These are phyloP conservation scores for Albula goreensis DNA, from an alignment of 2,113 vertebrate genomes.

Conservation along the genomic window DNA sequence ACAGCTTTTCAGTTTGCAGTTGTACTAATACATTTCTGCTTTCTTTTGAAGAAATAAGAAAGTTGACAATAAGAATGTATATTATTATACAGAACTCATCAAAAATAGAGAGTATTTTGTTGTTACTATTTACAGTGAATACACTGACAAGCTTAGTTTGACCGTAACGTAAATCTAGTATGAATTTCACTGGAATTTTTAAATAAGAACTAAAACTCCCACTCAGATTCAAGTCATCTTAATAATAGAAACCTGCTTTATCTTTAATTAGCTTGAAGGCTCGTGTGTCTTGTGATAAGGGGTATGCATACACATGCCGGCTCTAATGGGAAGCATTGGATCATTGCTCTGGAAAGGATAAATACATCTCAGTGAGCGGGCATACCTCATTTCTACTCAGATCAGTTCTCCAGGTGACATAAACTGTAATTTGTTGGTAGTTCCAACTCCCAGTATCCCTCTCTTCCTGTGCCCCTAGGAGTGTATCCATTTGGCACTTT, in stretches of 20 bases:
- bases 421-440: background rate
- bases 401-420: background rate
- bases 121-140: background rate
- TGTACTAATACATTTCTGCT: too few species aligned
- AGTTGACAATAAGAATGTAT: too few species aligned
- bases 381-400: background rate
- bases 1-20: too few species aligned
- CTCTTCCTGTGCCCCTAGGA: background rate
- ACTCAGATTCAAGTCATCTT: background rate
- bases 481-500: background rate
- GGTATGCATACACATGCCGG: background rate
- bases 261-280: background rate
- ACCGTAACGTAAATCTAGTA: background rate
- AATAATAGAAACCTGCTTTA: background rate
- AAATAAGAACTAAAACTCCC: background rate
- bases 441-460: background rate
- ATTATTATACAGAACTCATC: background rate
- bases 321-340: background rate
- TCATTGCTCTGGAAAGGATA: background rate
- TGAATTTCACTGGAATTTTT: slow-evolving; percentile 2
- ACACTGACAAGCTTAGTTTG: background rate
- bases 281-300: background rate
- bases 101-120: background rate
- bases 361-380: background rate
- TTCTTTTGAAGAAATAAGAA: too few species aligned